Percentiles rank a stretch among this genome's conserved stretches.
phyloP scores from a whole-genome alignment of 2,888 invertebrate species.

The Tetragnatha montana region DNA sequence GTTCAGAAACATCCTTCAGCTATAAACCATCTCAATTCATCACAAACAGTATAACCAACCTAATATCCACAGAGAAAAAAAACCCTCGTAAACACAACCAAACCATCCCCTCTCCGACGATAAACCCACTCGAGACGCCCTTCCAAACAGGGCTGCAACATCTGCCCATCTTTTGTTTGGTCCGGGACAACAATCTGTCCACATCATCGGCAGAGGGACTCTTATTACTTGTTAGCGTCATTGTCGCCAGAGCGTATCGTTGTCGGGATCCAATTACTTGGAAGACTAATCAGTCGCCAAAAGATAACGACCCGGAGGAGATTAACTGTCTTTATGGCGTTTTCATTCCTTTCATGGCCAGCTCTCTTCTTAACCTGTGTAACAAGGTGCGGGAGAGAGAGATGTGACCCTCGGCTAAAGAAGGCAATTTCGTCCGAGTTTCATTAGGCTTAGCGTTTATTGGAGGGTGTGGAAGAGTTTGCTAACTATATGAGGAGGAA shows the following conservation, averaged over 20 bases:
- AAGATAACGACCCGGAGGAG: conserved; percentile 35
- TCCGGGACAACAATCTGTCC: background rate
- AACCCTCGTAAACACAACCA: background rate
- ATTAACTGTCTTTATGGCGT: conserved; percentile 26
- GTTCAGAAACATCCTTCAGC: too few relatives aligned
- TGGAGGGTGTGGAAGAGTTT: background rate
- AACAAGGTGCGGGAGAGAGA: background rate
- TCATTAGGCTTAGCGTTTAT: conserved; percentile 1
- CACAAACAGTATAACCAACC: too few relatives aligned
- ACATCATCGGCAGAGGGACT: background rate
- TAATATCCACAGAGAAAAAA: too few relatives aligned
- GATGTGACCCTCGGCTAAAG: conserved; percentile 31
- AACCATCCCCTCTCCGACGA: background rate
- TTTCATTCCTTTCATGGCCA: background rate
- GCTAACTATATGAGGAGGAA: background rate
- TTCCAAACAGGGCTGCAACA: too few relatives aligned
- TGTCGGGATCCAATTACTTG: conserved; percentile 44
- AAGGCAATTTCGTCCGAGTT: conserved; percentile 22
- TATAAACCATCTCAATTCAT: too few relatives aligned
- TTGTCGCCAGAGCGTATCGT: background rate
- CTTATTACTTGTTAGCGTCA: conserved; percentile 12
- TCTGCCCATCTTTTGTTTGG: background rate
- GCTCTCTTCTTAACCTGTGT: background rate
- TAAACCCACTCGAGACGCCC: too few relatives aligned
- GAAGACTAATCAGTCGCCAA: conserved; percentile 26